Evolutionary conservation across 2,113 vertebrate genomes (phyloP).

Genomic region (Harpagus bidentatus): DNA sequence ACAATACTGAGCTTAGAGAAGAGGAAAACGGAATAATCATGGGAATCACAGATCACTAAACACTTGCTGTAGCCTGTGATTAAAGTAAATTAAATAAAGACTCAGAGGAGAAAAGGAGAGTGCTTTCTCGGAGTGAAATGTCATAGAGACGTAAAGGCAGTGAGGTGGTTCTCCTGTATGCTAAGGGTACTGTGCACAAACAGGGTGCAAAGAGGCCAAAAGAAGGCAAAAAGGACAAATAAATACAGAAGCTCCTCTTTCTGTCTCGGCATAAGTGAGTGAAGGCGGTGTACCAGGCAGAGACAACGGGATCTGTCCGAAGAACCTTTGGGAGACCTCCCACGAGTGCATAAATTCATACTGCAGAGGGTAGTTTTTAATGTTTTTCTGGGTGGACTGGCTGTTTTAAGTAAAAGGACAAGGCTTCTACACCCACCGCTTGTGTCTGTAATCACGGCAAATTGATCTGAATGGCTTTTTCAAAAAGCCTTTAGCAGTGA

Average conservation of each 20-base stretch:
- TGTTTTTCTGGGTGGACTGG: background rate
- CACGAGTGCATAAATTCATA: background rate
- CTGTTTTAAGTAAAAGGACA: background rate
- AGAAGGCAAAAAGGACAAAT: background rate
- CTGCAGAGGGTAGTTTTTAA: background rate
- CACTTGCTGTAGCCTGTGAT: background rate
- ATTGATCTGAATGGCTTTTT: background rate
- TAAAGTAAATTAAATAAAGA: background rate
- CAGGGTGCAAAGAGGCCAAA: background rate
- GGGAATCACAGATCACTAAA: slow-evolving; percentile 38
- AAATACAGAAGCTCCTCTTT: background rate
- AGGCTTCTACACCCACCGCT: background rate
- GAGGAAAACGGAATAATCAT: slow-evolving; percentile 16
- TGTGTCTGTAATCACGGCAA: background rate
- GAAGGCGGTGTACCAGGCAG: background rate
- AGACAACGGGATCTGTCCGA: fast-evolving
- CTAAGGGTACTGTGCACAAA: background rate
- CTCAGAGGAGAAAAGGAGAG: background rate
- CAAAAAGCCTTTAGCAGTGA: background rate
- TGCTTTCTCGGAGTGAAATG: background rate
- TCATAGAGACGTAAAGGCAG: background rate
- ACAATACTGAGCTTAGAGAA: background rate
- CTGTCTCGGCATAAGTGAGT: background rate
- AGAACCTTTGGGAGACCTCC: background rate
- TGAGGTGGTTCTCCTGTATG: background rate